A percentile compares a stretch with the other conserved stretches of the same genome.
Evolutionary conservation across 2,888 invertebrate species (phyloP).

Genomic region (Deladenus siricidicola): DNA sequence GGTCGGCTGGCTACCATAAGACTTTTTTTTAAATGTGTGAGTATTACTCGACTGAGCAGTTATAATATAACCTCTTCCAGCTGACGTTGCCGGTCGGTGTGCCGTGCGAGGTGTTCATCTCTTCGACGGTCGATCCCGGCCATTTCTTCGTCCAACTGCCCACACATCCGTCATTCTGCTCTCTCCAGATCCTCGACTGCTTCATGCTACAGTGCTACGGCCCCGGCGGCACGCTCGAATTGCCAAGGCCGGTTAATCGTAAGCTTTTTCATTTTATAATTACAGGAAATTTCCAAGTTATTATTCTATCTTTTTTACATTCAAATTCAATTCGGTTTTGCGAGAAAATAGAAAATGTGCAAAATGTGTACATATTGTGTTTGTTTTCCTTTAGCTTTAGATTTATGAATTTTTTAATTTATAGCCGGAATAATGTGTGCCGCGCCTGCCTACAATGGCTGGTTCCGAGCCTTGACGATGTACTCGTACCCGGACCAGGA

Average conservation of each 20-base stretch:
- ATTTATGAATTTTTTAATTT: constrained; percentile 22
- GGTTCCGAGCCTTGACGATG: constrained; percentile 81
- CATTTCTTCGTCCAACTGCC: constrained; percentile 91
- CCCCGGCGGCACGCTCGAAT: constrained; percentile 66
- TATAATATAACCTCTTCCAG: constrained; percentile 56
- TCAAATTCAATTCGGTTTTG: no score
- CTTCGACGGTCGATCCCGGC: constrained; percentile 74
- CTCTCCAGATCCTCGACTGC: constrained; percentile 68
- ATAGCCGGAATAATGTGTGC: constrained; percentile 79
- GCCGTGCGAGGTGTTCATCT: constrained; percentile 82
- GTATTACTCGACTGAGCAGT: no score
- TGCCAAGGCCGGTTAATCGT: constrained; percentile 74
- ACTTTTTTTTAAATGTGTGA: constrained; percentile 6
- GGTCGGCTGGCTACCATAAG: background rate
- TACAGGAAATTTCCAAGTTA: no score
- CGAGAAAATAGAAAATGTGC: no score
- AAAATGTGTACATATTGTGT: no score
- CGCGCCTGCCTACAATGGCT: constrained; percentile 72
- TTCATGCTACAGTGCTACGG: constrained; percentile 77
- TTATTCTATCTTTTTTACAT: no score
- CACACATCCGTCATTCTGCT: constrained; percentile 82
- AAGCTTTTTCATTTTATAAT: constrained; percentile 48
- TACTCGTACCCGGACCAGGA: constrained; percentile 61
- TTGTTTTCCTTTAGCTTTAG: no score
- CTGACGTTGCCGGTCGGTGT: constrained; percentile 80